Evolutionary conservation across 2,888 invertebrate species (phyloP).

Genomic region (Diaperis boleti): DNA sequence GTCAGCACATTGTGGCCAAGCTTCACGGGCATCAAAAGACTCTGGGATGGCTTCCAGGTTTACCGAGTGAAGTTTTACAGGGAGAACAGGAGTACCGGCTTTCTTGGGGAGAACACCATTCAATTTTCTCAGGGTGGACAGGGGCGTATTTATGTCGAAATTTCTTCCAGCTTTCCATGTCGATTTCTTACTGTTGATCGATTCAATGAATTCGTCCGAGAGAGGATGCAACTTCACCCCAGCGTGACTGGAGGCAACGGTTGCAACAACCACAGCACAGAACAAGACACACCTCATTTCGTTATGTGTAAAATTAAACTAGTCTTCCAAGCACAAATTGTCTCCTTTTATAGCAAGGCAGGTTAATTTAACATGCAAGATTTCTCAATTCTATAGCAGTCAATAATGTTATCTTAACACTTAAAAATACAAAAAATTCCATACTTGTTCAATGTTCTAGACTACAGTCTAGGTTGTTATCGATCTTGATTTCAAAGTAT

Average conservation of each 20-base stretch:
- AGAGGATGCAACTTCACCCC: neutral
- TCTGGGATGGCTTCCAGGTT: slow-evolving; percentile 68
- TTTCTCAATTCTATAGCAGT: no score
- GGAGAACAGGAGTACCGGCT: neutral
- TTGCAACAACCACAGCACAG: neutral
- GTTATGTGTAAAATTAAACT: no score
- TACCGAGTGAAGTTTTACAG: slow-evolving; percentile 7
- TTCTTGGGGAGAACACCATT: slow-evolving; percentile 71
- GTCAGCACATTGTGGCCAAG: slow-evolving; percentile 87
- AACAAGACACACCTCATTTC: neutral
- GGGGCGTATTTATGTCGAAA: slow-evolving; percentile 73
- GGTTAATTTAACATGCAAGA: no score
- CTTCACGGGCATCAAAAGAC: slow-evolving; percentile 81
- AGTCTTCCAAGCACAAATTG: no score
- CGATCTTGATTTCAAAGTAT: no score
- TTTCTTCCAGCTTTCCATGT: slow-evolving; percentile 87
- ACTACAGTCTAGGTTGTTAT: no score
- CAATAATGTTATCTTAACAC: no score
- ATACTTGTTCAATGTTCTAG: no score
- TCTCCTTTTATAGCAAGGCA: no score
- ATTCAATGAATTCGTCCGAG: slow-evolving; percentile 34
- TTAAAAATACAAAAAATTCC: no score
- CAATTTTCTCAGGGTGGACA: slow-evolving; percentile 72
- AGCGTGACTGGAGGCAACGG: neutral
- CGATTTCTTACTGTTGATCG: slow-evolving; percentile 75